phyloP scores from a whole-genome alignment of 2,888 invertebrate genomes.

The Cryptocephalus primarius region DNA sequence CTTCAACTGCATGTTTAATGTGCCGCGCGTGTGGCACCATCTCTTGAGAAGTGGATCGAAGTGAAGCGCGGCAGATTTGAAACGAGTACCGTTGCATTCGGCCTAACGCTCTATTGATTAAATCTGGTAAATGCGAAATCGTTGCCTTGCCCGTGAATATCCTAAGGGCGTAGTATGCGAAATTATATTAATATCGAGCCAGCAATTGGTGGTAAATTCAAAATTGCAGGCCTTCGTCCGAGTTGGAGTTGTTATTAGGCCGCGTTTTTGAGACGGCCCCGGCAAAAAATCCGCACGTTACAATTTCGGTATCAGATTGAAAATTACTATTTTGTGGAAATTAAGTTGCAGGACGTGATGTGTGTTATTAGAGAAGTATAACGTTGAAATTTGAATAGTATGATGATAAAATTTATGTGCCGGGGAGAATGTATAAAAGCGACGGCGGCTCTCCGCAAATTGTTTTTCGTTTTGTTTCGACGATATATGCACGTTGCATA shows the following conservation, averaged over 20 bases:
- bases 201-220: constrained; percentile 34
- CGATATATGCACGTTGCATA: too few relatives aligned
- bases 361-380: constrained; percentile 31
- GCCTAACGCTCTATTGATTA: not conserved
- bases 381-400: constrained; percentile 30
- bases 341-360: constrained; percentile 34
- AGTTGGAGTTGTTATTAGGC: constrained; percentile 30
- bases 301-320: constrained; percentile 38
- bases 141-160: constrained; percentile 20
- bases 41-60: not conserved
- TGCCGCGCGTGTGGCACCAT: too few relatives aligned
- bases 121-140: constrained; percentile 19
- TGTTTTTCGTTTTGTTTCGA: too few relatives aligned
- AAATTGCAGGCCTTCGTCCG: constrained; percentile 33
- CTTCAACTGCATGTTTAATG: too few relatives aligned
- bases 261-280: constrained; percentile 26
- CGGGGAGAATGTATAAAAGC: not conserved
- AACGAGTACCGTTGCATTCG: not conserved
- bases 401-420: constrained; percentile 5
- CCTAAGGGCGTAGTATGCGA: constrained; percentile 29
- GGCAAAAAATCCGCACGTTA: constrained; percentile 30
- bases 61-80: not conserved
- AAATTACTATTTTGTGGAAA: constrained; percentile 38
- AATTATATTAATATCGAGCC: constrained; percentile 37
- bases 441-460: not conserved